Conservation (phyloP, 2,888 invertebrate species). For the Netelia melanura region DNA sequence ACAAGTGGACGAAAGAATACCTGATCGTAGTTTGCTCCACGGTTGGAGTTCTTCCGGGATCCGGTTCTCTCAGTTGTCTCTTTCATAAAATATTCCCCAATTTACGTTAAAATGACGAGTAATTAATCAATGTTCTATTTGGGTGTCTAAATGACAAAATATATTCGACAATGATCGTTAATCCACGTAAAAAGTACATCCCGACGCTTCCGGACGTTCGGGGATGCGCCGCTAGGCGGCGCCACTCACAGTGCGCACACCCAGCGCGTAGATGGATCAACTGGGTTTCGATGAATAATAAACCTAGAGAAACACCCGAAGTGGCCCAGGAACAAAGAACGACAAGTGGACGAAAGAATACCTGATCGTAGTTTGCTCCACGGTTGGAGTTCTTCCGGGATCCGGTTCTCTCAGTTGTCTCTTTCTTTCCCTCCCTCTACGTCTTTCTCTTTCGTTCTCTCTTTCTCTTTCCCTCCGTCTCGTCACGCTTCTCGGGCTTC, state of each 20-base stretch:
- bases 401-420: constrained; percentile 63
- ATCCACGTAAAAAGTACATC: background rate
- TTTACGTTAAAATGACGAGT: no score
- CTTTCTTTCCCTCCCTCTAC: constrained; percentile 45
- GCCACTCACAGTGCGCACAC: background rate
- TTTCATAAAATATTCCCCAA: background rate
- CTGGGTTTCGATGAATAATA: constrained; percentile 27
- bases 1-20: constrained; percentile 49
- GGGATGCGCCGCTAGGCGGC: background rate
- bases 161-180: background rate
- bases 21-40: constrained; percentile 52
- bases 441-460: constrained; percentile 45
- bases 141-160: no score
- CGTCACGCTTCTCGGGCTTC: constrained; percentile 61
- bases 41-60: constrained; percentile 63
- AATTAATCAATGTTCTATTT: no score
- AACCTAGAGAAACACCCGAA: background rate
- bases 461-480: constrained; percentile 34
- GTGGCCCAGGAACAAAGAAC: background rate
- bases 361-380: constrained; percentile 53
- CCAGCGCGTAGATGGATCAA: background rate
- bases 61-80: constrained; percentile 63
- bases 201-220: background rate
- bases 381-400: constrained; percentile 61
- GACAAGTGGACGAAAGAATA: constrained; percentile 50